Conservation (phyloP, 2,888 invertebrate species). For the Orthosia gothica region DNA sequence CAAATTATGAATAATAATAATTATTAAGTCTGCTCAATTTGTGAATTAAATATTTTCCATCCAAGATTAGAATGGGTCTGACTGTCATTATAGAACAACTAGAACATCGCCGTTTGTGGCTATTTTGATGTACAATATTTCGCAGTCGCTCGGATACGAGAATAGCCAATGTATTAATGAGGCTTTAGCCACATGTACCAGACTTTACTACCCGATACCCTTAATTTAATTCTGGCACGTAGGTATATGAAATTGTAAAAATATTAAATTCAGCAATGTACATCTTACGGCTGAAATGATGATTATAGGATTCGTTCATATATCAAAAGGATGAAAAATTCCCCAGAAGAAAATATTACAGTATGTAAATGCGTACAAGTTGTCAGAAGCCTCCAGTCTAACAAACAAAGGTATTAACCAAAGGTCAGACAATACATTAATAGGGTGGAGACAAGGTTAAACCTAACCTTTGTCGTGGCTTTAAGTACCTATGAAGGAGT, state of each 20-base stretch:
- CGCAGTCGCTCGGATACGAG: background rate
- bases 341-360: background rate
- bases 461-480: constrained; percentile 22
- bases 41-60: background rate
- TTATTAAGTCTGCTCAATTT: no score
- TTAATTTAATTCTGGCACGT: background rate
- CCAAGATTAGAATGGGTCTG: background rate
- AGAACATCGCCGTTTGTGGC: background rate
- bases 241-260: no score
- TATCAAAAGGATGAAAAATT: background rate
- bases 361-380: background rate
- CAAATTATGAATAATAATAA: no score
- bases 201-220: background rate
- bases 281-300: no score
- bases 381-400: constrained; percentile 15
- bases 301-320: background rate
- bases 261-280: no score
- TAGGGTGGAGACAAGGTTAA: constrained; percentile 22
- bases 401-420: constrained; percentile 34
- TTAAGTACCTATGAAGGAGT: background rate
- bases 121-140: background rate
- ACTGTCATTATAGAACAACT: no score
- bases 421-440: constrained; percentile 33
- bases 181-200: background rate
- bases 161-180: background rate